Evolutionary conservation across 2,888 invertebrate genomes (phyloP).

Genomic region (Ptychoptera albimana): DNA sequence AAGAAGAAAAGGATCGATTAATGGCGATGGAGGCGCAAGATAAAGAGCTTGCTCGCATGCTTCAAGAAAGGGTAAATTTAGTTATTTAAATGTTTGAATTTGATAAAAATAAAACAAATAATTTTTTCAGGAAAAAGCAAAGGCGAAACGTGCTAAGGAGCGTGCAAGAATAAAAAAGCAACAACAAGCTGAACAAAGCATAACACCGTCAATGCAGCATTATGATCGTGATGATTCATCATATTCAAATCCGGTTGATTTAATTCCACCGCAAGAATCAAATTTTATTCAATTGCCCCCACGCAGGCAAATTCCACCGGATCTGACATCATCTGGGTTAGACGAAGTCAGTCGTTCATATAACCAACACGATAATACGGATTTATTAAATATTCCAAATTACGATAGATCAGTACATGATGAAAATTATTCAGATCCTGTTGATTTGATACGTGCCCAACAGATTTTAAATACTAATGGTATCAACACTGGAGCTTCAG

Average conservation of each 20-base stretch:
- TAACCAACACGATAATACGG: neutral
- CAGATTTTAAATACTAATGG: slow-evolving; percentile 14
- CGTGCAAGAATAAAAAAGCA: slow-evolving; percentile 47
- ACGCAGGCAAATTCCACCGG: neutral
- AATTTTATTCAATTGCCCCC: neutral
- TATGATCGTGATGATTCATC: slow-evolving; percentile 8
- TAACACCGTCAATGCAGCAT: slow-evolving; percentile 24
- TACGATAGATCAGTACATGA: slow-evolving; percentile 13
- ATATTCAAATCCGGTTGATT: slow-evolving; percentile 11
- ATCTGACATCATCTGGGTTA: slow-evolving; percentile 10
- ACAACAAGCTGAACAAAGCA: slow-evolving; percentile 21
- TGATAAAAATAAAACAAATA: slow-evolving; percentile 1
- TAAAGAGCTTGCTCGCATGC: slow-evolving; percentile 56
- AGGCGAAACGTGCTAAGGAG: slow-evolving; percentile 52
- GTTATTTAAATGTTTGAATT: neutral
- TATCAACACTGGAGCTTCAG: neutral
- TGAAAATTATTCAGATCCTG: slow-evolving; percentile 36
- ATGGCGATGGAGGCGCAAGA: slow-evolving; percentile 67
- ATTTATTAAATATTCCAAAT: neutral
- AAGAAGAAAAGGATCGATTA: slow-evolving; percentile 42
- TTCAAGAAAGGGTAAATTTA: slow-evolving; percentile 42
- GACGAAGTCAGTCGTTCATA: neutral
- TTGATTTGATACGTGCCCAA: slow-evolving; percentile 32
- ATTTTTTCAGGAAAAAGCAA: slow-evolving; percentile 42
- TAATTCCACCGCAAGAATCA: slow-evolving; percentile 3